Evolutionary conservation across 2,113 vertebrate genomes (phyloP), one percentile per base, ranked within the genome.

Genomic region (Acanthochromis polyacanthus): DNA sequence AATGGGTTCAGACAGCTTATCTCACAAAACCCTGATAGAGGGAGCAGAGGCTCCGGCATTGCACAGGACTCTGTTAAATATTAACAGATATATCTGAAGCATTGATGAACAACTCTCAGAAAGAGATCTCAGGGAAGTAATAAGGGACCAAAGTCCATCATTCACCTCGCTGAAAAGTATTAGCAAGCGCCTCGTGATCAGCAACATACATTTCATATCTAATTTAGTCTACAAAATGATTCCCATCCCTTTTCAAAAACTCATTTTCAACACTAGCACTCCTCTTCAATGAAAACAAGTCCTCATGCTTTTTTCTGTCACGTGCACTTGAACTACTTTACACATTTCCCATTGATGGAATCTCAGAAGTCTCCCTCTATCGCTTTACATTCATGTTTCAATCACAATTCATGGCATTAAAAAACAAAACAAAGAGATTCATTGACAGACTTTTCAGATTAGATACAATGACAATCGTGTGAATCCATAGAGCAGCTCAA

Each of bases 1-100:
- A 82, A 75, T 4, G 58, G 63, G 90, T 92, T 93, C 91, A 93
- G 92, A 93, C 76, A 28, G 83, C 80, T 92, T 88, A 91, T 92
- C 91, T 80, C 25, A 22, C 46, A 78, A 71, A 82, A 40, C 36
- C 45, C 78, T 88, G 91, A 90, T 92, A 89, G 73, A 45, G 81
- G 57, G 77, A 81, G 84, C 81, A 81, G 70, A 81, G 78, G 73
- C 87, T 84, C 71, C 40, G 73, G 71, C 66, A 77, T 91, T 89
- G 88, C 88, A 87, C 89, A 91, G 88, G 57, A 57, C 40, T 72
- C 78, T 80, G 91, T 91, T 84, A 92, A 94, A 91, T 57, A 88
- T 93, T 79, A 63, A 90, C 87, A 77, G 56, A 80, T 57, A 69
- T 88, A 87, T 93, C 90, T 83, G 75, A 64, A 75, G 68, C 81